phyloP scores from a whole-genome alignment of 2,888 invertebrate genomes.

The Athetis lepigone region DNA sequence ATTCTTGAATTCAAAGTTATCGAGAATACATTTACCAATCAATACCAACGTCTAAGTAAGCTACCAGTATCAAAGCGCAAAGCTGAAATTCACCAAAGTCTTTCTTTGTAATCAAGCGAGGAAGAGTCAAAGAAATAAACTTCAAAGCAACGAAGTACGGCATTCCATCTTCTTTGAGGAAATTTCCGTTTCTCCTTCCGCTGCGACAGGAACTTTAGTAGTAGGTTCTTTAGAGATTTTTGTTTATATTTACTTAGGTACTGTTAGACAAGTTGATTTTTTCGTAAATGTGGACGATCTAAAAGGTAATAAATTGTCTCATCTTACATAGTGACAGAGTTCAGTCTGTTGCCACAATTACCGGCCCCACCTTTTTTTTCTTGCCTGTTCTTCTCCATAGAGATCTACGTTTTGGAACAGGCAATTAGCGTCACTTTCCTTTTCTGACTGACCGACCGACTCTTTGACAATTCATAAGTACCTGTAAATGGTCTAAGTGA shows the following conservation, averaged over 20 bases:
- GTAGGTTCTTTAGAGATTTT: slow-evolving; percentile 6
- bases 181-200: slow-evolving; percentile 43
- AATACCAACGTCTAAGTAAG: neutral
- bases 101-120: slow-evolving; percentile 34
- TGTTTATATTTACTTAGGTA: neutral
- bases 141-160: slow-evolving; percentile 49
- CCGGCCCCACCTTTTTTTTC: too few species aligned
- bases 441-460: too few species aligned
- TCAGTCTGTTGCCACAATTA: too few species aligned
- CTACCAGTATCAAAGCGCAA: neutral
- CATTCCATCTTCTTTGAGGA: slow-evolving; percentile 42
- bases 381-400: too few species aligned
- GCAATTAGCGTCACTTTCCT: too few species aligned
- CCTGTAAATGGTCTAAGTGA: too few species aligned
- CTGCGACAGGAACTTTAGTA: slow-evolving; percentile 36
- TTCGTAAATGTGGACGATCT: slow-evolving; percentile 1
- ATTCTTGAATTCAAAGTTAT: neutral
- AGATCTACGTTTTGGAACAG: too few species aligned
- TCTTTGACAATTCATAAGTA: too few species aligned
- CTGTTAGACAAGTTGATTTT: neutral
- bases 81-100: slow-evolving; percentile 5
- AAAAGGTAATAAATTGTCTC: too few species aligned
- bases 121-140: slow-evolving; percentile 44
- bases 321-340: too few species aligned
- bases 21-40: slow-evolving; percentile 20